Conservation (phyloP, 2,797 vertebrate genomes). For the Sorex maritimensis region DNA sequence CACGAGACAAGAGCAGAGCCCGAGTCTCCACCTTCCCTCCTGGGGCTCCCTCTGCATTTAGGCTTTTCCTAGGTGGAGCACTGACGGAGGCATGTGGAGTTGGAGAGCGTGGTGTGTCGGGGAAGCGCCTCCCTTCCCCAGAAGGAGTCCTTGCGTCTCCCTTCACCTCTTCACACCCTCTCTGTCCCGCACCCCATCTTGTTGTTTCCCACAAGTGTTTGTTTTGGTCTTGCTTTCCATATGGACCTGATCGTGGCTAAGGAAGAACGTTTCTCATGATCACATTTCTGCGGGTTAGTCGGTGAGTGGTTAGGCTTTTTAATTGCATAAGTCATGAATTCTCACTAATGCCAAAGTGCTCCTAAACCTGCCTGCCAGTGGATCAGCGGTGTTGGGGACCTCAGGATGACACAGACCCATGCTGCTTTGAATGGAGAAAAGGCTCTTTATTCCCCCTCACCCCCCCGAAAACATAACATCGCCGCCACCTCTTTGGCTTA, state of each 20-base stretch:
- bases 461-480: slow-evolving; percentile 57
- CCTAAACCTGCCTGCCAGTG: slow-evolving; percentile 63
- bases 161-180: background rate
- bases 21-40: background rate
- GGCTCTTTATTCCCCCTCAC: slow-evolving; percentile 28
- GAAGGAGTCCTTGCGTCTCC: background rate
- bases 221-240: slow-evolving; percentile 55
- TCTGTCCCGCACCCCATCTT: background rate
- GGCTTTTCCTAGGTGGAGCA: slow-evolving; percentile 50
- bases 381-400: background rate
- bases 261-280: slow-evolving; percentile 62
- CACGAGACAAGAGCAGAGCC: background rate
- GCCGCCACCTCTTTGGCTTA: slow-evolving; percentile 72
- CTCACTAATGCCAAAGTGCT: slow-evolving; percentile 10
- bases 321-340: slow-evolving; percentile 59
- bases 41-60: background rate
- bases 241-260: slow-evolving; percentile 29
- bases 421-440: slow-evolving; percentile 54
- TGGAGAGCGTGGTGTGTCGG: background rate
- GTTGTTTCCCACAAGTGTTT: background rate
- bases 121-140: background rate
- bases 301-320: slow-evolving; percentile 56
- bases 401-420: background rate
- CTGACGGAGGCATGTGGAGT: background rate
- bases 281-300: slow-evolving; percentile 46